Evolutionary conservation across 2,113 vertebrate genomes (phyloP), one percentile per base, ranked within the genome.

Genomic region (Xiphias gladius): DNA sequence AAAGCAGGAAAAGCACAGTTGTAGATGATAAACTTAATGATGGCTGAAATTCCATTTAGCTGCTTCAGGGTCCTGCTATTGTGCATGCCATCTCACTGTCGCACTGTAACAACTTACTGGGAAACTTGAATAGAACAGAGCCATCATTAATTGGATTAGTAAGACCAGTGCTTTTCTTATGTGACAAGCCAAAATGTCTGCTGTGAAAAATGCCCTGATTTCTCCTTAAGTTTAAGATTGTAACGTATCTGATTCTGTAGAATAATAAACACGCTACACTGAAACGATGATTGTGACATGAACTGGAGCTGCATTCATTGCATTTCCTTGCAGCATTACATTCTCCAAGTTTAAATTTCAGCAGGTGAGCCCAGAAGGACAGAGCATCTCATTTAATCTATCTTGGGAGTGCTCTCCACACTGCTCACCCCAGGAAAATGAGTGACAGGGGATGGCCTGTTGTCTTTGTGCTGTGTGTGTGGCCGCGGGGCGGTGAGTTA

Each of bases 401-500:
- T 86, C 87, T 73, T 83, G 78, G 89, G 86, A 88, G 87, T 43
- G 76, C 82, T 81, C 88, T 85, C 85, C 71, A 77, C 84, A 76
- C 89, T 79, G 86, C 91, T 91, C 90, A 89, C 77, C 87, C 84
- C 79, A 64, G 87, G 72, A 89, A 86, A 83, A 88, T 91, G 91
- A 92, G 86, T 93, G 92, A 93, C 90, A 91, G 91, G 79, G 90
- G 89, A 89, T 70, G 91, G 91, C 88, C 91, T 90, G 92, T 92
- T 89, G 91, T 91, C 92, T 91, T 88, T 93, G 93, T 88, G 92
- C 92, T 91, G 89, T 67, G 94, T 95, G 95, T 96, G 94, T 95
- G 94, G 95, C 93, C 95, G 88, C 52, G 59, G 88, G 88, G 85
- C 82, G 76, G 73, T 67, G 84, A 92, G 89, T 91, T 93, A 94